These are phyloP conservation scores for Mystacides longicornis DNA, from an alignment of 2,888 invertebrate species.

Conservation along the genomic window DNA sequence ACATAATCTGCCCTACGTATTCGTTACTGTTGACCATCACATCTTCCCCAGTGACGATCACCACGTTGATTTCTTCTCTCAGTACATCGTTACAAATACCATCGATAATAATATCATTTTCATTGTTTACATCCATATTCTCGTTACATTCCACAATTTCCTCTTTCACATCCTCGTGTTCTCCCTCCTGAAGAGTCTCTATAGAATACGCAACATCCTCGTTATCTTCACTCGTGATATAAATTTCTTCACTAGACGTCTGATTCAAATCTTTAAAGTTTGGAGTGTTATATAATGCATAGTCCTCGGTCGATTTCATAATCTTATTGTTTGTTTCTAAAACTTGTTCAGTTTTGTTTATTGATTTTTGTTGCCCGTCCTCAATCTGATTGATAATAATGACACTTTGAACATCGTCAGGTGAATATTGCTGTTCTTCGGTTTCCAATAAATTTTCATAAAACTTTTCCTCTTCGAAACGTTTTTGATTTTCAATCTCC, in stretches of 20 bases:
- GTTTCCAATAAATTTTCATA: conserved; percentile 11
- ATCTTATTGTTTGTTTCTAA: too few species aligned
- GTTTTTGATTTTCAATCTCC: conserved; percentile 14
- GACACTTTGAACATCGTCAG: neutral
- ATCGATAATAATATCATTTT: conserved; percentile 9
- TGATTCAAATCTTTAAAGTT: too few species aligned
- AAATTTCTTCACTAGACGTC: too few species aligned
- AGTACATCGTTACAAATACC: conserved; percentile 12
- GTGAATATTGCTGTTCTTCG: conserved; percentile 4
- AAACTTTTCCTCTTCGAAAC: conserved; percentile 14
- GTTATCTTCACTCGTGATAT: too few species aligned
- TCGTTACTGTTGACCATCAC: neutral
- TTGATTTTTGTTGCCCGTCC: neutral
- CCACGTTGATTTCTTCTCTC: conserved; percentile 18
- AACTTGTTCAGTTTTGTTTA: too few species aligned
- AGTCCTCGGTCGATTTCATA: too few species aligned
- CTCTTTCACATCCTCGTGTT: neutral
- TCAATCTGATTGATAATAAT: too few species aligned
- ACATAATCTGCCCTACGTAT: neutral
- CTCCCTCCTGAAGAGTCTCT: neutral
- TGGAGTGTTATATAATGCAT: too few species aligned
- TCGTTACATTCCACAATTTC: neutral
- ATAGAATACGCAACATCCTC: neutral
- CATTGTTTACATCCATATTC: neutral
- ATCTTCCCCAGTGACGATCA: conserved; percentile 15